Conservation (phyloP, 2,797 vertebrate species). For the Nannoperca australis region DNA sequence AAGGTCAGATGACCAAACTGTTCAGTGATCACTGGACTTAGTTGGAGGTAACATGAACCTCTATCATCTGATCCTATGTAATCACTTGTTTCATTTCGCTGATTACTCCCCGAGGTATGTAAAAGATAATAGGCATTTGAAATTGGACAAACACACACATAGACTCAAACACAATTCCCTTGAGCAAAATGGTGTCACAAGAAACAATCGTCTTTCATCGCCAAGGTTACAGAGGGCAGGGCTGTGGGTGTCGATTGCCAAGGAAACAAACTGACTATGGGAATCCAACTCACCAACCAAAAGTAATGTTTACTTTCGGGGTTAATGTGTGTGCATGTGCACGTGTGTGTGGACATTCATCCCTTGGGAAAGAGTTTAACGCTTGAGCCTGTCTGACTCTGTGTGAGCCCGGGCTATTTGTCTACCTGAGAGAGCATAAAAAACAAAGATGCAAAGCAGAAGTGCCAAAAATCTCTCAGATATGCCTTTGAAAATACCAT, state of each 20-base stretch:
- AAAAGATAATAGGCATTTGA: conserved; percentile 14
- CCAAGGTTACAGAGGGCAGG: conserved; percentile 54
- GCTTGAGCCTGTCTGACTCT: conserved; percentile 37
- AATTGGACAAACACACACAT: conserved; percentile 11
- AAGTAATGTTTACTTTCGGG: conserved; percentile 66
- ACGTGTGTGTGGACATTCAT: conserved; percentile 47
- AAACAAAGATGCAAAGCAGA: conserved; percentile 70
- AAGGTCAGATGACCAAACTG: conserved; percentile 14
- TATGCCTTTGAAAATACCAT: conserved; percentile 80
- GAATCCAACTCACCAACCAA: conserved; percentile 55
- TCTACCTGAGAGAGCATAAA: conserved; percentile 61
- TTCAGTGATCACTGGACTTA: neutral
- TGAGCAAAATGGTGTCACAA: conserved; percentile 45
- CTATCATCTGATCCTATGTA: conserved; percentile 15
- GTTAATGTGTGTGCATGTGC: conserved; percentile 66
- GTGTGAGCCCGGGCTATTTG: conserved; percentile 34
- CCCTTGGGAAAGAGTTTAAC: conserved; percentile 53
- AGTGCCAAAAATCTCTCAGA: conserved; percentile 76
- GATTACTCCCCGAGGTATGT: conserved; percentile 18
- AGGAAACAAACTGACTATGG: conserved; percentile 69
- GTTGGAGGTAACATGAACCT: neutral
- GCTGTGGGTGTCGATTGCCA: conserved; percentile 59
- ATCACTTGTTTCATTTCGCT: conserved; percentile 12
- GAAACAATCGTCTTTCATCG: conserved; percentile 60
- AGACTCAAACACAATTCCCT: conserved; percentile 25